Evolutionary conservation across 2,113 vertebrate genomes (phyloP).

Genomic region (Condylura cristata): DNA sequence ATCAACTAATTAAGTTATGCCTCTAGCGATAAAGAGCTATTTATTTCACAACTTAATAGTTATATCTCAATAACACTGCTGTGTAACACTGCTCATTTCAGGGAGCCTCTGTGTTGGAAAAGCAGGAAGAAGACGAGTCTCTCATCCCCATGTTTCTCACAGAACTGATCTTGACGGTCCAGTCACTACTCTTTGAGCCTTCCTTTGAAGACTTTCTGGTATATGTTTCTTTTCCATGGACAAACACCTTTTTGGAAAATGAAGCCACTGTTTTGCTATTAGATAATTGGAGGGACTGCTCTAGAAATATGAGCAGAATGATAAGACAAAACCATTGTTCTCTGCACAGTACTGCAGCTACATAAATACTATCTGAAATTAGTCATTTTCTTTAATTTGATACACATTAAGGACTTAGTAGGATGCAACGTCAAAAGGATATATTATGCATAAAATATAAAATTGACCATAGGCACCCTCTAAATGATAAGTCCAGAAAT

Average conservation of each 20-base stretch:
- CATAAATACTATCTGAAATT: neutral
- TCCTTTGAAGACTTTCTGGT: slow-evolving; percentile 90
- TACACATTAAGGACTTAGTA: neutral
- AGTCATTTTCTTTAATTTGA: neutral
- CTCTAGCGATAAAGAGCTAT: neutral
- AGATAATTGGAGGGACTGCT: neutral
- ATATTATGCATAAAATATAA: neutral
- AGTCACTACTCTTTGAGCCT: slow-evolving; percentile 87
- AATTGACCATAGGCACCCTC: neutral
- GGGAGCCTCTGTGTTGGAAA: slow-evolving; percentile 51
- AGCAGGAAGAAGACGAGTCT: slow-evolving; percentile 75
- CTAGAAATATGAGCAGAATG: neutral
- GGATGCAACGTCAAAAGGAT: neutral
- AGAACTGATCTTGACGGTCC: slow-evolving; percentile 88
- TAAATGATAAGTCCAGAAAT: neutral
- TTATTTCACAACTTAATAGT: neutral
- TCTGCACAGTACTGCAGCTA: neutral
- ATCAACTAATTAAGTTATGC: neutral
- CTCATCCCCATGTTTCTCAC: slow-evolving; percentile 87
- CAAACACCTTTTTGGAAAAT: neutral
- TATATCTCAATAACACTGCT: neutral
- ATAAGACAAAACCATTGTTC: slow-evolving; percentile 30
- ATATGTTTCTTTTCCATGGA: slow-evolving; percentile 47
- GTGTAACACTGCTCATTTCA: slow-evolving; percentile 61
- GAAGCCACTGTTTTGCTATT: neutral